These are phyloP conservation scores for Microctenopoma stevenorrisi DNA, from an alignment of 2,797 vertebrate species.

Conservation along the genomic window DNA sequence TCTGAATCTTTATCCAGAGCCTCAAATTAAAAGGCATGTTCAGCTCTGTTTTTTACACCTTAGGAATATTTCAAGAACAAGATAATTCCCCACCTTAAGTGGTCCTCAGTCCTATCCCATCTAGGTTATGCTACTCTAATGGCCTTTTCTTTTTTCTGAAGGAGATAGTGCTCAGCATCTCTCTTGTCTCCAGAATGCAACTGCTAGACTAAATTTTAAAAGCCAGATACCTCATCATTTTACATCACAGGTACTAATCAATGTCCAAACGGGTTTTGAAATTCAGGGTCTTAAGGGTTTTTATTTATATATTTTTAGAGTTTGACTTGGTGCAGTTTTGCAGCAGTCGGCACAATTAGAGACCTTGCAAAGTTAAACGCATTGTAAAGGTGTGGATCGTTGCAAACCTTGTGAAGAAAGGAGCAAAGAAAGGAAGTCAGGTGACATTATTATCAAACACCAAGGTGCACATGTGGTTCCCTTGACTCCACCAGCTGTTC, in stretches of 20 bases:
- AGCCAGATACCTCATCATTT: neutral
- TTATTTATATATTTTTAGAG: neutral
- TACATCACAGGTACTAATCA: neutral
- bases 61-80: constrained; percentile 5
- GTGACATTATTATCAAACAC: no score
- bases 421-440: no score
- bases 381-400: no score
- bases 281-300: neutral
- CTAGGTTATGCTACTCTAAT: neutral
- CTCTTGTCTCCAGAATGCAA: neutral
- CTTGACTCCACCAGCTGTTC: no score
- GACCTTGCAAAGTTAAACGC: no score
- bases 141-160: neutral
- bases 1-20: constrained; percentile 30
- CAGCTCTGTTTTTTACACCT: neutral
- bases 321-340: no score
- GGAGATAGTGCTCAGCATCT: neutral
- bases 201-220: neutral
- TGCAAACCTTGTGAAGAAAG: no score
- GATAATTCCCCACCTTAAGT: neutral
- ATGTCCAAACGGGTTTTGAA: neutral
- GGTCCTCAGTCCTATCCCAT: neutral
- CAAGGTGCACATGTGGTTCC: no score
- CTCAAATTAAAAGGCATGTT: constrained; percentile 13
- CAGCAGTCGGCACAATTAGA: no score